Conservation (phyloP, 2,113 vertebrate genomes). For the Actinemys pallida region DNA sequence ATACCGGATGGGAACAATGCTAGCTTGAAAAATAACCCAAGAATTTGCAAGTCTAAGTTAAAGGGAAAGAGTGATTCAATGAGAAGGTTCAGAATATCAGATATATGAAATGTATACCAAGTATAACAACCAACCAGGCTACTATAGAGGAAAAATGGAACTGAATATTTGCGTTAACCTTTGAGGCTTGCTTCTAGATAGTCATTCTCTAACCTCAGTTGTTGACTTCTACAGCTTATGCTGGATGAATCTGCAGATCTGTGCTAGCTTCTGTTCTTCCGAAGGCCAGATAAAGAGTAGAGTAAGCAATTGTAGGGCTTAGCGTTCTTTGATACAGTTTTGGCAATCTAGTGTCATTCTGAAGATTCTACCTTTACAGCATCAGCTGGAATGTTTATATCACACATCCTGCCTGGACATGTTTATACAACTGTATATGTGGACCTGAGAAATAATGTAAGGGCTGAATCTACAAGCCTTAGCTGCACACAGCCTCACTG, state of each 20-base stretch:
- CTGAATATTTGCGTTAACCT: background rate
- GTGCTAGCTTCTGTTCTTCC: background rate
- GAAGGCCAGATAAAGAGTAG: background rate
- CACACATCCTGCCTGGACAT: background rate
- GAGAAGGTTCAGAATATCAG: background rate
- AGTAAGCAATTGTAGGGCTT: fast-evolving
- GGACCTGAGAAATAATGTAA: background rate
- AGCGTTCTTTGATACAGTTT: background rate
- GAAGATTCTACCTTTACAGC: background rate
- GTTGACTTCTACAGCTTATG: background rate
- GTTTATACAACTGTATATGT: background rate
- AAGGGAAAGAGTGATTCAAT: background rate
- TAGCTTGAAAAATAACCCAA: background rate
- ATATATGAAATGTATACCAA: background rate
- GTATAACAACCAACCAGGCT: background rate
- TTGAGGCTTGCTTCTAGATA: background rate
- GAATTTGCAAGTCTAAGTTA: background rate
- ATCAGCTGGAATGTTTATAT: fast-evolving
- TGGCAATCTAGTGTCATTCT: background rate
- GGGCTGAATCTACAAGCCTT: background rate
- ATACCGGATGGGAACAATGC: background rate
- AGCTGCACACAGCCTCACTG: background rate
- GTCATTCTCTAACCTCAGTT: background rate
- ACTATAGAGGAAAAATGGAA: background rate
- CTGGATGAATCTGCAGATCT: background rate